These are phyloP conservation scores for Euura saliciscinereae DNA, from an alignment of 1,140 invertebrate species.

Conservation along the genomic window DNA sequence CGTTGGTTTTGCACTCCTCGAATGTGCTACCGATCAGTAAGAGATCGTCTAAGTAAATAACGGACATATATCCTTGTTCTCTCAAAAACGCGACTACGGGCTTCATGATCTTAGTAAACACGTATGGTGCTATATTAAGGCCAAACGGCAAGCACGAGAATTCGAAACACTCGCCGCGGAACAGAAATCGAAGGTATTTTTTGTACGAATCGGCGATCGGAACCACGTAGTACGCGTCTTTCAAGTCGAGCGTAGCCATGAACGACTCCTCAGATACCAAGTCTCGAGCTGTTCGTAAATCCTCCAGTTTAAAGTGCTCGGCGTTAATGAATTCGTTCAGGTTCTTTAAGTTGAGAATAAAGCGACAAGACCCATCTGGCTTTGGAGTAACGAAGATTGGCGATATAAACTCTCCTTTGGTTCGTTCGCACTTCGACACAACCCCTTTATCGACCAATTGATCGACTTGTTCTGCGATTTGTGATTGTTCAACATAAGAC, in stretches of 20 bases:
- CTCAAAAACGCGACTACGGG: slow-evolving; percentile 22
- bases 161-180: slow-evolving; percentile 5
- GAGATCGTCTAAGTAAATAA: slow-evolving; percentile 34
- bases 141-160: slow-evolving; percentile 15
- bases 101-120: slow-evolving; percentile 16
- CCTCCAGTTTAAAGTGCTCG: slow-evolving; percentile 14
- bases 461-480: neutral
- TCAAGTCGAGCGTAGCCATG: no score
- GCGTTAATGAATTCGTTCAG: slow-evolving; percentile 13
- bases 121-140: slow-evolving; percentile 10
- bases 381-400: slow-evolving; percentile 17
- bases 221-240: slow-evolving; percentile 8
- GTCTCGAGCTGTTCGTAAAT: slow-evolving; percentile 8
- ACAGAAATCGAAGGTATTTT: slow-evolving; percentile 15
- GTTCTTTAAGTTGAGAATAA: slow-evolving; percentile 18
- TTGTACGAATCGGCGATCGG: neutral
- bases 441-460: slow-evolving; percentile 19
- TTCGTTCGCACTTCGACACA: slow-evolving; percentile 2
- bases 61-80: slow-evolving; percentile 22
- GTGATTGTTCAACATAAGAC: neutral
- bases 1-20: slow-evolving; percentile 14
- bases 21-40: slow-evolving; percentile 26
- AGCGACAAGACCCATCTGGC: slow-evolving; percentile 15
- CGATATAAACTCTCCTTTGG: slow-evolving; percentile 20
- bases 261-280: neutral